Conservation (phyloP, 2,797 vertebrate species). For the Chaetophractus vellerosus region DNA sequence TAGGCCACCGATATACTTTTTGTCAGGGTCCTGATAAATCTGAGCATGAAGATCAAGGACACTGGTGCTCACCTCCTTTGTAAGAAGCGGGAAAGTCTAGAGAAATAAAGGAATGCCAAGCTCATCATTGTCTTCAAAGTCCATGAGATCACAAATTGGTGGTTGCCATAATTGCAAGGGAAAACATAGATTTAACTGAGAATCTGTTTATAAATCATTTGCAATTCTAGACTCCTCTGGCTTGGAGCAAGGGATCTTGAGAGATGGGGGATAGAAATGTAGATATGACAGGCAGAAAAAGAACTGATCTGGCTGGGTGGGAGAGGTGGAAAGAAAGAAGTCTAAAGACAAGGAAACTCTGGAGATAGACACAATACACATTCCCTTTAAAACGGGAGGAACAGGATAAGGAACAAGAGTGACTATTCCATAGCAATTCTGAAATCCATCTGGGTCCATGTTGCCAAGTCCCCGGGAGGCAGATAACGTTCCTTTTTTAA, state of each 20-base stretch:
- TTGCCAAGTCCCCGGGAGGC: background rate
- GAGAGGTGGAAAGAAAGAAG: background rate
- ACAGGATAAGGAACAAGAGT: background rate
- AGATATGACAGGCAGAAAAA: background rate
- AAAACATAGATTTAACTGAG: background rate
- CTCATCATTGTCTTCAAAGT: background rate
- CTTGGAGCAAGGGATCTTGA: background rate
- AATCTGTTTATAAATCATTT: constrained; percentile 17
- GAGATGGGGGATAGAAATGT: background rate
- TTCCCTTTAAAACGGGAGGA: background rate
- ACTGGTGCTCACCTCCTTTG: background rate
- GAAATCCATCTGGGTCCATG: background rate
- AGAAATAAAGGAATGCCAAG: background rate
- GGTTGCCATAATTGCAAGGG: background rate
- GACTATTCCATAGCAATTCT: background rate
- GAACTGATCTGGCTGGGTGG: background rate
- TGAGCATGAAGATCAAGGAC: background rate
- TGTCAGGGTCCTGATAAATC: background rate
- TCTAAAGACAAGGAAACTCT: background rate
- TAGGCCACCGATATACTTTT: background rate
- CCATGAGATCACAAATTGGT: background rate
- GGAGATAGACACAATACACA: background rate
- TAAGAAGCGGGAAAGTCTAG: constrained; percentile 8
- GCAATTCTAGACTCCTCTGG: background rate
- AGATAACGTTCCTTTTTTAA: background rate